A percentile compares a stretch with the other conserved stretches of the same genome.
Conservation (phyloP, 2,797 vertebrate species). For the Lepus oiostolus region DNA sequence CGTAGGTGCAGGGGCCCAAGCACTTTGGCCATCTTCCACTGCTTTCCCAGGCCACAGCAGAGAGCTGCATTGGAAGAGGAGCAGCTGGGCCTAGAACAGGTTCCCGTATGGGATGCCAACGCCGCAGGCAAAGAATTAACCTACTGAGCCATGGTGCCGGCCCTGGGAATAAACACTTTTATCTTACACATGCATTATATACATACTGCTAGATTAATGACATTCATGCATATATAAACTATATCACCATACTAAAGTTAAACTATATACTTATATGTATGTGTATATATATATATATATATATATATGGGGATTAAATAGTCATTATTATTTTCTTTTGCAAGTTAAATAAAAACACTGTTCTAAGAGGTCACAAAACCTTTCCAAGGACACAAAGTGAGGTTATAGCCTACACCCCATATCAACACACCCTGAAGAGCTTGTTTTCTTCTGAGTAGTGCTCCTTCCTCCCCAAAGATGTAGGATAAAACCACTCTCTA, state of each 20-base stretch:
- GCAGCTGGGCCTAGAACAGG: too few relatives aligned
- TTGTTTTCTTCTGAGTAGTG: neutral
- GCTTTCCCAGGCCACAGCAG: too few relatives aligned
- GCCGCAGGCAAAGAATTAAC: too few relatives aligned
- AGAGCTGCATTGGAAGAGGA: too few relatives aligned
- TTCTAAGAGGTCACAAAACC: neutral
- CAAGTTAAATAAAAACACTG: neutral
- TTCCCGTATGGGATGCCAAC: too few relatives aligned
- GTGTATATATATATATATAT: too few relatives aligned
- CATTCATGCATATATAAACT: neutral
- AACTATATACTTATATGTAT: neutral
- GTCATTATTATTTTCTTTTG: neutral
- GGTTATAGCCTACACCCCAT: neutral
- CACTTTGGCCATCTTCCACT: too few relatives aligned
- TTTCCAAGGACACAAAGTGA: neutral
- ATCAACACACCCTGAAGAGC: neutral
- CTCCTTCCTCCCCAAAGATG: neutral
- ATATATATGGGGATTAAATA: neutral
- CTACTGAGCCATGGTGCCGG: too few relatives aligned
- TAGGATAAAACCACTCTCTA: constrained; percentile 16
- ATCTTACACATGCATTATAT: neutral
- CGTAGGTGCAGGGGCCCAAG: too few relatives aligned
- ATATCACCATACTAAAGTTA: neutral
- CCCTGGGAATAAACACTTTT: neutral
- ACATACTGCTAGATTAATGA: neutral